Percentiles rank a stretch among this genome's conserved stretches.
Conservation (phyloP, 2,888 invertebrate genomes). For the Drosophila austrosaltans region DNA sequence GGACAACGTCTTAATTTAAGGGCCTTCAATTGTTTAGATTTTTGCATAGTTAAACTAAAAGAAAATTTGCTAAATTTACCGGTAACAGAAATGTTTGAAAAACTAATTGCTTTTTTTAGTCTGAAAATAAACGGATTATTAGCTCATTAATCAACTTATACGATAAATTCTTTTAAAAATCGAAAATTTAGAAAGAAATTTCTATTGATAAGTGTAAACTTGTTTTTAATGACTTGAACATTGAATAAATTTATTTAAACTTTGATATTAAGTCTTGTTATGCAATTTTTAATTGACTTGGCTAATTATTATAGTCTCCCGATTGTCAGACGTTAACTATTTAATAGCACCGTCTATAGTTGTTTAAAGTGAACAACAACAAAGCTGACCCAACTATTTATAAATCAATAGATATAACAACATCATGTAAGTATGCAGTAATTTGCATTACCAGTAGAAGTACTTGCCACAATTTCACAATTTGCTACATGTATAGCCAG, state of each 20-base stretch:
- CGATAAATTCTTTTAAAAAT: too few relatives aligned
- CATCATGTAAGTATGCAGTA: neutral
- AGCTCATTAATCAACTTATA: too few relatives aligned
- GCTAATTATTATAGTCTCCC: neutral
- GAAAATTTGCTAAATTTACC: too few relatives aligned
- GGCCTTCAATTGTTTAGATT: neutral
- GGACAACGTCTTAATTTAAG: neutral
- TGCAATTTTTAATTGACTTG: slow-evolving; percentile 1
- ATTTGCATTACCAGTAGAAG: slow-evolving; percentile 8
- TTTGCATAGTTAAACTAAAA: too few relatives aligned
- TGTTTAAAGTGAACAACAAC: slow-evolving; percentile 5
- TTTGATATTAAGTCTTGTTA: neutral
- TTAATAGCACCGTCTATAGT: neutral
- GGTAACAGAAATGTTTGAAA: too few relatives aligned
- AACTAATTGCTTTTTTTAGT: too few relatives aligned
- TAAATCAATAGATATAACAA: neutral
- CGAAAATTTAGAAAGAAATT: too few relatives aligned
- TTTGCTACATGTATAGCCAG: neutral
- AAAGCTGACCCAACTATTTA: neutral
- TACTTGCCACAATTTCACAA: slow-evolving; percentile 8
- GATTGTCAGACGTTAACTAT: neutral
- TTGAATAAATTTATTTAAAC: neutral
- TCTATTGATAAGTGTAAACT: neutral
- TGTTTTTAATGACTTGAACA: too few relatives aligned
- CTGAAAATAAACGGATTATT: too few relatives aligned